Evolutionary conservation across 2,113 vertebrate genomes (phyloP).

Genomic region (Taurulus bubalis): DNA sequence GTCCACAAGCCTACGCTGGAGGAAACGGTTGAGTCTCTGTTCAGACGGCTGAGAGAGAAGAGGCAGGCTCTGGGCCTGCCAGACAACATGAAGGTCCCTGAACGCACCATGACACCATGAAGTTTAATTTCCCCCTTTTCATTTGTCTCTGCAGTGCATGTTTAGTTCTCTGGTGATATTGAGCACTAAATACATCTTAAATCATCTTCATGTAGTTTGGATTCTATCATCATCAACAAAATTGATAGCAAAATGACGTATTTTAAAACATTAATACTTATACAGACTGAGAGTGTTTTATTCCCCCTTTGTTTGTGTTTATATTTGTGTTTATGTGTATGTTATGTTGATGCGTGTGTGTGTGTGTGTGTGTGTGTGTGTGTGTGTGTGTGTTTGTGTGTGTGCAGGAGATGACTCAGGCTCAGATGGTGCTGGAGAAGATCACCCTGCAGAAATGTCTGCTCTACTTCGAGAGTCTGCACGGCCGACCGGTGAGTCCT

Average conservation of each 20-base stretch:
- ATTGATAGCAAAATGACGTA: too few relatives aligned
- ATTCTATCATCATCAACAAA: too few relatives aligned
- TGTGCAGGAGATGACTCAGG: slow-evolving; percentile 88
- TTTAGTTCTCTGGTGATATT: too few relatives aligned
- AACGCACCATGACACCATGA: neutral
- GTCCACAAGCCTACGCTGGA: slow-evolving; percentile 85
- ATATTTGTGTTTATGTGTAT: too few relatives aligned
- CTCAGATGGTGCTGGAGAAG: slow-evolving; percentile 89
- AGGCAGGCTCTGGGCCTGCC: slow-evolving; percentile 85
- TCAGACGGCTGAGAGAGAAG: slow-evolving; percentile 87
- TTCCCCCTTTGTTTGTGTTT: too few relatives aligned
- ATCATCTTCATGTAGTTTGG: neutral
- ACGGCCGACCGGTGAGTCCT: slow-evolving; percentile 85
- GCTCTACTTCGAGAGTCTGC: slow-evolving; percentile 88
- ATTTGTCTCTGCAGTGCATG: too few relatives aligned
- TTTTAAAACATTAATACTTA: too few relatives aligned
- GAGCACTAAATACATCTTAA: neutral
- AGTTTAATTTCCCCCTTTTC: too few relatives aligned
- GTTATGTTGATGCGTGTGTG: too few relatives aligned
- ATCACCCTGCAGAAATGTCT: slow-evolving; percentile 89
- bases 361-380: too few relatives aligned
- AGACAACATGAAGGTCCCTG: slow-evolving; percentile 87
- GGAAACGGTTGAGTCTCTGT: slow-evolving; percentile 86
- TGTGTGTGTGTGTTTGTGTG: neutral
- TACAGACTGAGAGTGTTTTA: too few relatives aligned